Conservation (phyloP, 2,113 vertebrate genomes). For the Himantopus leucocephalus region DNA sequence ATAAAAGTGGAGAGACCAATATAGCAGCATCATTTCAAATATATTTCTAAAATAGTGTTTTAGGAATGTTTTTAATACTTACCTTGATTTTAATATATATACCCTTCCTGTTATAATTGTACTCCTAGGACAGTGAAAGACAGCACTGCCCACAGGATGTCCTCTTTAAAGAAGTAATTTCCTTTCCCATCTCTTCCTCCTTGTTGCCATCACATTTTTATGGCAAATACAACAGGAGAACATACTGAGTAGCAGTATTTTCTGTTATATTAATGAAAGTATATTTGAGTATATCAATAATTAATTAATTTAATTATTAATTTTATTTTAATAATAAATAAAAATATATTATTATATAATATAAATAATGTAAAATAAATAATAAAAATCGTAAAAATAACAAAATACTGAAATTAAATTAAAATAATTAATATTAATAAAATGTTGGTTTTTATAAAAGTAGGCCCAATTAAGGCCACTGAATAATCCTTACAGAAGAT, state of each 20-base stretch:
- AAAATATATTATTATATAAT: too few relatives aligned
- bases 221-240: slow-evolving; percentile 60
- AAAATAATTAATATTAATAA: too few relatives aligned
- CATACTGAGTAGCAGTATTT: slow-evolving; percentile 38
- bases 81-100: not conserved
- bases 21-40: not conserved
- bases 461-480: slow-evolving; percentile 56
- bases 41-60: not conserved
- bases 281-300: not conserved
- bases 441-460: slow-evolving; percentile 32
- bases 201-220: slow-evolving; percentile 36
- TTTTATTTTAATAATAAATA: too few relatives aligned
- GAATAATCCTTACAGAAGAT: slow-evolving; percentile 65
- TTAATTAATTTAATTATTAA: too few relatives aligned
- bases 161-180: slow-evolving; percentile 47
- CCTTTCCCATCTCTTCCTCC: slow-evolving; percentile 36
- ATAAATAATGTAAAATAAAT: too few relatives aligned
- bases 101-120: slow-evolving; percentile 26
- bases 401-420: too few relatives aligned
- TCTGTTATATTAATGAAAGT: slow-evolving; percentile 50
- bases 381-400: too few relatives aligned
- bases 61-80: not conserved
- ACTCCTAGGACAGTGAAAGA: slow-evolving; percentile 21
- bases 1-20: not conserved
- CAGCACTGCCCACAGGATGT: not conserved